Evolutionary conservation across 2,113 vertebrate genomes (phyloP).

Genomic region (Dicentrarchus labrax): DNA sequence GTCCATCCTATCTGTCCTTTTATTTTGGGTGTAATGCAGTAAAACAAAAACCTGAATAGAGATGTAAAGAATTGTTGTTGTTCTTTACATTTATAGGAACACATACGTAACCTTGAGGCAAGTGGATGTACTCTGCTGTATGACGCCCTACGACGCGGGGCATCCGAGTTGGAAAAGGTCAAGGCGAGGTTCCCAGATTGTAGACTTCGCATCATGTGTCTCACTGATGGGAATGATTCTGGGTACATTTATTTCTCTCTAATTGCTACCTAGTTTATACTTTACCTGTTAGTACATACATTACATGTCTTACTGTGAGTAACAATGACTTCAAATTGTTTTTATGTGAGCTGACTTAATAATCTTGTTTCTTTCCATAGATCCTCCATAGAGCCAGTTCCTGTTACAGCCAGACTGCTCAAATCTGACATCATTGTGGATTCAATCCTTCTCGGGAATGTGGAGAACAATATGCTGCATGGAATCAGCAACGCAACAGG

Average conservation of each 20-base stretch:
- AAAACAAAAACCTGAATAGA: not conserved
- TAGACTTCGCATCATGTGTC: conserved; percentile 71
- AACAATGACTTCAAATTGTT: not conserved
- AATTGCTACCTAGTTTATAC: not conserved
- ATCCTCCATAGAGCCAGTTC: conserved; percentile 55
- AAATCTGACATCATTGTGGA: conserved; percentile 65
- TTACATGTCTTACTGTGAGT: not conserved
- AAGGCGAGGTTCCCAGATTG: conserved; percentile 69
- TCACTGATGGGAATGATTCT: conserved; percentile 75
- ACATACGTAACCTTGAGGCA: conserved; percentile 45
- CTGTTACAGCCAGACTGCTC: conserved; percentile 60
- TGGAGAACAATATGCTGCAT: conserved; percentile 67
- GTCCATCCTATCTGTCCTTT: not conserved
- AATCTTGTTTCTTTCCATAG: conserved; percentile 26
- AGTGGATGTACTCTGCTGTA: conserved; percentile 67
- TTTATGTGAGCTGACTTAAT: not conserved
- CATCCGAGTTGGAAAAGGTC: conserved; percentile 60
- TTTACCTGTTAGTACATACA: not conserved
- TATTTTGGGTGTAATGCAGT: not conserved
- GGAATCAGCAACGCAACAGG: conserved; percentile 81
- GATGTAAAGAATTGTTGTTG: not conserved
- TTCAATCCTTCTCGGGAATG: conserved; percentile 68
- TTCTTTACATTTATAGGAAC: conserved; percentile 38
- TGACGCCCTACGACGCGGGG: conserved; percentile 62
- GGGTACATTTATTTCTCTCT: conserved; percentile 51